These are phyloP conservation scores for Oenanthe oenanthe DNA, from an alignment of 2,113 vertebrate genomes.

Conservation along the genomic window DNA sequence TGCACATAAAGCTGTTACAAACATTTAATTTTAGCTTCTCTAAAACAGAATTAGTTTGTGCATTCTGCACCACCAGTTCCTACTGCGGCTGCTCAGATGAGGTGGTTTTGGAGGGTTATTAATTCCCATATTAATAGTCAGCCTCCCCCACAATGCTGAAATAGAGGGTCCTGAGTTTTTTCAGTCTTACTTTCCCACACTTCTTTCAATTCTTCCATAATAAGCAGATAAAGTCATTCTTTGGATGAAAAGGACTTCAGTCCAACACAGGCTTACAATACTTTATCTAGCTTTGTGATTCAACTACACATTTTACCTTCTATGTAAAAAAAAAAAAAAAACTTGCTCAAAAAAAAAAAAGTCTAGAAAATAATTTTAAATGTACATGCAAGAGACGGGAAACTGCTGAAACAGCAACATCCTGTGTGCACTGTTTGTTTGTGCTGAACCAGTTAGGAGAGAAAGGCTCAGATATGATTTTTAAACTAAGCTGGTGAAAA, in stretches of 20 bases:
- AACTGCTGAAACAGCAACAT: conserved; percentile 24
- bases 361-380: not conserved
- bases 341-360: not conserved
- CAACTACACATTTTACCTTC: not conserved
- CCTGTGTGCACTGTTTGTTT: not conserved
- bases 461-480: not conserved
- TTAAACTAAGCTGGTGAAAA: not conserved
- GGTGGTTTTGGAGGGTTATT: conserved; percentile 20
- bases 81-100: conserved; percentile 1
- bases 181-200: conserved; percentile 24
- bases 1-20: conserved; percentile 2
- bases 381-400: no score
- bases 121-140: conserved; percentile 20
- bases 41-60: not conserved
- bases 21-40: conserved; percentile 30
- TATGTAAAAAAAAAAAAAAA: not conserved
- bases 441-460: conserved; percentile 24
- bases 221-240: conserved; percentile 51
- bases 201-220: conserved; percentile 38
- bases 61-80: not conserved
- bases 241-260: not conserved
- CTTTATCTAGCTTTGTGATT: conserved; percentile 26
- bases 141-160: not conserved
- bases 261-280: not conserved
- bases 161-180: not conserved